Evolutionary conservation across 2,888 invertebrate species (phyloP).

Genomic region (Psylliodes chrysocephalus): DNA sequence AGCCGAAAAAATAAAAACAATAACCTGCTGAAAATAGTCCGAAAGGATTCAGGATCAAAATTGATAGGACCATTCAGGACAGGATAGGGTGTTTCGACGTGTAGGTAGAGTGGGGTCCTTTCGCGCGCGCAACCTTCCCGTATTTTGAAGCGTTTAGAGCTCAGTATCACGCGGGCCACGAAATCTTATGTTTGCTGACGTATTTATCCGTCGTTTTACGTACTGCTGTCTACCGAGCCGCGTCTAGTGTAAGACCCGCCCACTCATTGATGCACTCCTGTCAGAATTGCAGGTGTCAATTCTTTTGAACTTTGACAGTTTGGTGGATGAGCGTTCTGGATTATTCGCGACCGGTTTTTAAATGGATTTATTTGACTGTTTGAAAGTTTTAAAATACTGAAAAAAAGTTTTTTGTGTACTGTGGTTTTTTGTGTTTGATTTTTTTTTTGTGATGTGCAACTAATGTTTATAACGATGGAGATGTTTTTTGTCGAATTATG

Average conservation of each 20-base stretch:
- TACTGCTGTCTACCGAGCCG: slow-evolving; percentile 45
- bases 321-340: not conserved
- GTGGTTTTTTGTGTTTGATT: slow-evolving; percentile 25
- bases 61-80: slow-evolving; percentile 42
- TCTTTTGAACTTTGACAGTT: slow-evolving; percentile 7
- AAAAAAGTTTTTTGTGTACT: slow-evolving; percentile 20
- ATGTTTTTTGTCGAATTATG: slow-evolving; percentile 15
- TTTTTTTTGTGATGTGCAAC: slow-evolving; percentile 37
- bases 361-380: slow-evolving; percentile 30
- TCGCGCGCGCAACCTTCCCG: slow-evolving; percentile 57
- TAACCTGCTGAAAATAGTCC: slow-evolving; percentile 34
- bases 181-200: slow-evolving; percentile 39
- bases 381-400: slow-evolving; percentile 19
- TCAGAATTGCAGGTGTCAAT: slow-evolving; percentile 31
- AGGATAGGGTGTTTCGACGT: slow-evolving; percentile 40
- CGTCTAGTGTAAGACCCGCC: slow-evolving; percentile 53
- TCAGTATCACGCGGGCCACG: slow-evolving; percentile 59
- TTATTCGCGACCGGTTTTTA: not conserved
- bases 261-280: slow-evolving; percentile 44
- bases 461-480: slow-evolving; percentile 18
- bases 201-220: slow-evolving; percentile 35
- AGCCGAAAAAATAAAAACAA: slow-evolving; percentile 32
- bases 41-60: slow-evolving; percentile 42
- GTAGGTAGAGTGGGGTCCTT: slow-evolving; percentile 51
- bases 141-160: slow-evolving; percentile 51